Evolutionary conservation across 2,797 vertebrate species (phyloP).

Genomic region (Rallus crepitans): DNA sequence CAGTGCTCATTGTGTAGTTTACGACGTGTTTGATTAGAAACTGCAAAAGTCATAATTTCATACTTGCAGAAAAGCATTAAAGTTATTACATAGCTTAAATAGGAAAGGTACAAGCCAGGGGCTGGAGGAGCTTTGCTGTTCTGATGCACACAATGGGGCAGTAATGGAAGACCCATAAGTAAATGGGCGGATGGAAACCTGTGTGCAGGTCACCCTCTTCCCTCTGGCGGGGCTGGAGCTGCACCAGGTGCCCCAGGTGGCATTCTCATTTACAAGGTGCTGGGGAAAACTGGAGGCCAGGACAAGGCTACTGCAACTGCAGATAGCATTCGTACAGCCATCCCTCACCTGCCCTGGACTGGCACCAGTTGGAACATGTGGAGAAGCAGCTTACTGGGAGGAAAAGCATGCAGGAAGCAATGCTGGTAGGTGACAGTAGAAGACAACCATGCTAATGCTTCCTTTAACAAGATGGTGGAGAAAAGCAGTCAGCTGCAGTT

Average conservation of each 20-base stretch:
- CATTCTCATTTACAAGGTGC: neutral
- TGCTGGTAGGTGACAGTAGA: rapidly evolving
- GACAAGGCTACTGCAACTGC: neutral
- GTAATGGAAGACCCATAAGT: neutral
- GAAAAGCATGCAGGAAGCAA: rapidly evolving
- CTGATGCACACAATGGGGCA: neutral
- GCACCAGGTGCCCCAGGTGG: too few relatives aligned
- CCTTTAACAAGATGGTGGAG: neutral
- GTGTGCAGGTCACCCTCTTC: neutral
- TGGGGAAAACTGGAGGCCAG: neutral
- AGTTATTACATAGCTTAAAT: neutral
- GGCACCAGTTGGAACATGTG: neutral
- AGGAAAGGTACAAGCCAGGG: neutral
- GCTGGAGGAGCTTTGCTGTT: neutral
- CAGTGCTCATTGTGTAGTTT: neutral
- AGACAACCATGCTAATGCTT: neutral
- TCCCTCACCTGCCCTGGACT: neutral
- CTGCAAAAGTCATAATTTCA: neutral
- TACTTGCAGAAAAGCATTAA: neutral
- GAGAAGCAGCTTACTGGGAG: neutral
- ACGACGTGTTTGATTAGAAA: neutral
- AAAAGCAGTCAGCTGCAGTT: neutral
- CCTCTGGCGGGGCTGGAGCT: neutral
- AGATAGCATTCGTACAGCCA: rapidly evolving
- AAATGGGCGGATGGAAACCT: neutral